Percentiles rank a stretch among this genome's conserved stretches.
Evolutionary conservation across 1,140 invertebrate genomes (phyloP).

Genomic region (Sitophilus oryzae): DNA sequence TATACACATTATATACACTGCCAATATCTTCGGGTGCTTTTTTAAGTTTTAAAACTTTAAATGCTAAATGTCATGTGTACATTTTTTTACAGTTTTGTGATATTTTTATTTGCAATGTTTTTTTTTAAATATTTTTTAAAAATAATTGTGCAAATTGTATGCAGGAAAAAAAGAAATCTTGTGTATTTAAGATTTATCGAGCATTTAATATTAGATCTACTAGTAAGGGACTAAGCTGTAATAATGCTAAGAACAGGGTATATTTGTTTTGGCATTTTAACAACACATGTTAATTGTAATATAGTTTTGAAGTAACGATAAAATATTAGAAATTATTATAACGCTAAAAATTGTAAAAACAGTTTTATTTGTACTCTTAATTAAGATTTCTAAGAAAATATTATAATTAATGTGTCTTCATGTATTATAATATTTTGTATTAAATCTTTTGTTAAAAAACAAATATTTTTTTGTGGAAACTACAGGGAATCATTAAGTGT

Average conservation of each 20-base stretch:
- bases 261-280: conserved; percentile 20
- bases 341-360: neutral
- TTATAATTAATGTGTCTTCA: too few species aligned
- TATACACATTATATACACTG: conserved; percentile 20
- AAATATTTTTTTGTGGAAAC: conserved; percentile 33
- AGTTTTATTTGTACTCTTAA: neutral
- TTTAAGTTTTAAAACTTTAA: conserved; percentile 5
- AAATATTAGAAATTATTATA: conserved; percentile 1
- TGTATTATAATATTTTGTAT: too few species aligned
- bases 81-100: conserved; percentile 11
- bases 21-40: conserved; percentile 20
- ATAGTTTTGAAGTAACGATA: conserved; percentile 14
- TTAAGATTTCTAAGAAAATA: too few species aligned
- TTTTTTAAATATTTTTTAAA: conserved; percentile 5
- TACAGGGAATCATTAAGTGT: conserved; percentile 30
- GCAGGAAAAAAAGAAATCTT: neutral
- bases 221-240: neutral
- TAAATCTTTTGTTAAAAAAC: too few species aligned
- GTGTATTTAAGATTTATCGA: neutral
- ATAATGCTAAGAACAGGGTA: conserved; percentile 26
- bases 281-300: conserved; percentile 14
- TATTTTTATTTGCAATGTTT: conserved; percentile 8
- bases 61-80: conserved; percentile 4
- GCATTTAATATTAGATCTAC: neutral
- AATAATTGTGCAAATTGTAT: neutral